Conservation (phyloP, 2,888 invertebrate genomes). For the Iphiclides podalirius region DNA sequence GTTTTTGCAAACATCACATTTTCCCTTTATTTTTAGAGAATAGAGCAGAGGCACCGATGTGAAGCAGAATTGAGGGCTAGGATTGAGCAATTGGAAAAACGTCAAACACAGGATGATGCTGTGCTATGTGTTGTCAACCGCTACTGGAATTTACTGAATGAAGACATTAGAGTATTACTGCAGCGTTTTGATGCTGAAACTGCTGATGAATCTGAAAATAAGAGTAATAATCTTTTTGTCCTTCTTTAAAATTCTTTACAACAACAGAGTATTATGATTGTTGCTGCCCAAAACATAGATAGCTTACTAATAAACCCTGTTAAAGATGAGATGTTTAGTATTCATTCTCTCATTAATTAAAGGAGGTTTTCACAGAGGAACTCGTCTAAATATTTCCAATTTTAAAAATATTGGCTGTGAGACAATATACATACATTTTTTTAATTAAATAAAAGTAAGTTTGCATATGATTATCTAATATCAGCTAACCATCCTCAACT, state of each 20-base stretch:
- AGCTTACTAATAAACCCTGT: no score
- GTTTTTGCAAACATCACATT: no score
- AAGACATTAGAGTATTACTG: slow-evolving; percentile 95
- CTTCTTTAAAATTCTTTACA: no score
- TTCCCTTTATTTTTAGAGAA: slow-evolving; percentile 78
- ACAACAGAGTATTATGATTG: no score
- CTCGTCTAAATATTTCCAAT: no score
- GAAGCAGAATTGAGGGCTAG: slow-evolving; percentile 93
- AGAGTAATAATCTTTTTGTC: slow-evolving; percentile 79
- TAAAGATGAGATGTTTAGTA: no score
- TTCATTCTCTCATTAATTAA: neutral
- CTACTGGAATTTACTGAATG: slow-evolving; percentile 98
- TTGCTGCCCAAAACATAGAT: no score
- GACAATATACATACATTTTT: no score
- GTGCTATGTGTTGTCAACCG: slow-evolving; percentile 98
- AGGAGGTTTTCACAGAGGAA: neutral
- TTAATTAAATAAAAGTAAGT: no score
- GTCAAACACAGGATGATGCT: slow-evolving; percentile 98
- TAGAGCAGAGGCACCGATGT: slow-evolving; percentile 94
- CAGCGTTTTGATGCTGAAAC: slow-evolving; percentile 99
- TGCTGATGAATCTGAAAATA: slow-evolving; percentile 96
- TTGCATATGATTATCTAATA: no score
- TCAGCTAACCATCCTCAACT: no score
- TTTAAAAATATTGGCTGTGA: no score
- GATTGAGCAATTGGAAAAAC: slow-evolving; percentile 95